Percentiles rank a stretch among this genome's conserved stretches.
phyloP scores from a whole-genome alignment of 2,888 invertebrate species.

The Trichopoda pennipes region DNA sequence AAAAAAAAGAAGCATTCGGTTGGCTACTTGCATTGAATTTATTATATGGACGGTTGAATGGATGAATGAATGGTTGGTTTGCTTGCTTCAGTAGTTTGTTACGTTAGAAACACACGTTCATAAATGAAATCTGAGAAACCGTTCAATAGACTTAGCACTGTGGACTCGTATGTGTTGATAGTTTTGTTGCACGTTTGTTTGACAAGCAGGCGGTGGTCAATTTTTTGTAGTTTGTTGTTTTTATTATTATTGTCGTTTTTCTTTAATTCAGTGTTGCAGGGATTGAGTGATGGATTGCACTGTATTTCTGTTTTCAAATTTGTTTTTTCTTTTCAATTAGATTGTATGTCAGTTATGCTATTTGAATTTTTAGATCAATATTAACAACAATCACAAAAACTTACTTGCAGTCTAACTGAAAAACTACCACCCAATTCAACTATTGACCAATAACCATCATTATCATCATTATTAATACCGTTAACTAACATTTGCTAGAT shows the following conservation, averaged over 20 bases:
- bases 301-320: neutral
- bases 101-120: constrained; percentile 29
- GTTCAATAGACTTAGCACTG: constrained; percentile 14
- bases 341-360: constrained; percentile 69
- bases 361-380: constrained; percentile 70
- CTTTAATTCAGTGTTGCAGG: constrained; percentile 34
- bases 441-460: constrained; percentile 55
- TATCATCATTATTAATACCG: constrained; percentile 22
- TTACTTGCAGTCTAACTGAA: neutral
- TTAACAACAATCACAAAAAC: constrained; percentile 65
- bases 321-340: constrained; percentile 29
- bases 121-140: constrained; percentile 36
- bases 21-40: constrained; percentile 65
- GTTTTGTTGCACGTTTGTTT: constrained; percentile 22
- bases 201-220: constrained; percentile 22
- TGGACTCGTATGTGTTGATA: constrained; percentile 13
- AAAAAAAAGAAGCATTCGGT: constrained; percentile 39
- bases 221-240: neutral
- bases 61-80: constrained; percentile 42
- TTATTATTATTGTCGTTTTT: constrained; percentile 14
- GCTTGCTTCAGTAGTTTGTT: constrained; percentile 49
- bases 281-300: constrained; percentile 53
- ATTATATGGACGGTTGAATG: constrained; percentile 61
- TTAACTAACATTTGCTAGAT: constrained; percentile 25
- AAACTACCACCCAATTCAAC: constrained; percentile 29